Evolutionary conservation across 2,888 invertebrate species (phyloP), one percentile per base, ranked within the genome.

Genomic region (Heliconius ismenius): DNA sequence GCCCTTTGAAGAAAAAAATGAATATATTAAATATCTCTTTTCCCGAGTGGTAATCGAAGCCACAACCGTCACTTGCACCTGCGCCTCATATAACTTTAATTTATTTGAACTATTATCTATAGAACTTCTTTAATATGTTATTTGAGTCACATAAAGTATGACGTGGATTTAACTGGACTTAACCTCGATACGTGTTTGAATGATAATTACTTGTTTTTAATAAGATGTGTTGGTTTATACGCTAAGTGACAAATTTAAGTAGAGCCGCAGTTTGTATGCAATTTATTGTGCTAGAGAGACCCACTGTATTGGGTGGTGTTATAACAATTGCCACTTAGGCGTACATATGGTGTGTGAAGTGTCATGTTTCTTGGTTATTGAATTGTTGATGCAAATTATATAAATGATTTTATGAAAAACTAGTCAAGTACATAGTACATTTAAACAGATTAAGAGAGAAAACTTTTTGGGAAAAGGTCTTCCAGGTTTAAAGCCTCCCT

Each of bases 201-300:
- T 58, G 54, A 32, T 70, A 58, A 70, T 58, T 70, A 70, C 70
- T 32, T 58, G 58, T 24, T 32, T 21, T 32, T 70, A 36, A 70
- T 70, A 15, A 58, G 32, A n/a, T n/a, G n/a, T n/a, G 15, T 15
- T n/a, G 58, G 32, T 36, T 26, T 43, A 49, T 68, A 26, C 36
- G 26, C 18, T 49, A 21, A 0, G 13, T 21, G n/a, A n/a, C 28
- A 28, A 10, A 10, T 65, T n/a, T 65, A 65, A 65, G n/a, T 39
- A 13, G 65, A 24, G 13, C 36, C 13, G 39, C 7, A n/a, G 13
- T 39, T 36, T 65, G 36, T 65, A 65, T 65, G n/a, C 21, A 39
- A 39, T 36, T n/a, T n/a, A 36, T 36, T 67, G 15, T 24, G 39
- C 24, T 24, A 13, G 3, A 24, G 67, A 3, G 39, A 9, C 39